Percentiles rank a stretch among this genome's conserved stretches.
Conservation (phyloP, 2,113 vertebrate species). For the Myodes glareolus region DNA sequence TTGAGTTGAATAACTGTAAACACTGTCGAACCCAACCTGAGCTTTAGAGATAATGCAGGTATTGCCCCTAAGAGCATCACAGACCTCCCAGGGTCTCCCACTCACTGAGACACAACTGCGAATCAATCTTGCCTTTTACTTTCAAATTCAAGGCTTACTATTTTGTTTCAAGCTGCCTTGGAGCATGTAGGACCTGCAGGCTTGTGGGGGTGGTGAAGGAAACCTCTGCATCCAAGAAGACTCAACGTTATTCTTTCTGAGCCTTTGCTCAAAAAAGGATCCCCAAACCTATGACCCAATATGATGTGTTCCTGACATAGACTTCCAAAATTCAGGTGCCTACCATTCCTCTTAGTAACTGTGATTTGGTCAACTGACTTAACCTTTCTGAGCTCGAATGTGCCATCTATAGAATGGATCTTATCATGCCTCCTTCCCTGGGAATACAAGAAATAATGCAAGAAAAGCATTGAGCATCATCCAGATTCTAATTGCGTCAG, state of each 20-base stretch:
- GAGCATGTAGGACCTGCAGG: background rate
- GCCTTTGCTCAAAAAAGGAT: background rate
- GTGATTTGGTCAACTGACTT: conserved; percentile 13
- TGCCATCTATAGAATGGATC: background rate
- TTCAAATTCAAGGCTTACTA: background rate
- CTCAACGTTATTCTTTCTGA: background rate
- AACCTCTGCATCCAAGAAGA: background rate
- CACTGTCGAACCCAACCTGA: background rate
- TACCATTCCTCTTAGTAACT: background rate
- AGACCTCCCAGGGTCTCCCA: background rate
- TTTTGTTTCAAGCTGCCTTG: background rate
- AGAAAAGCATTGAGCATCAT: background rate
- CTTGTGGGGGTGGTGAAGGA: background rate
- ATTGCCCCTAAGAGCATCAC: background rate
- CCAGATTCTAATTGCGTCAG: background rate
- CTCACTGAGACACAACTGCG: background rate
- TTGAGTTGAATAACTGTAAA: background rate
- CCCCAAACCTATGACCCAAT: background rate
- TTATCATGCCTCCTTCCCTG: background rate
- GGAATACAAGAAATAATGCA: background rate
- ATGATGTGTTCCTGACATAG: background rate
- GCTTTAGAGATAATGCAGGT: conserved; percentile 12
- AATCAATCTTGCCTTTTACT: background rate
- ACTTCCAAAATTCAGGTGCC: background rate
- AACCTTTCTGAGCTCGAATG: background rate